These are phyloP conservation scores for Spodoptera littoralis DNA, from an alignment of 2,888 invertebrate genomes.

Conservation along the genomic window DNA sequence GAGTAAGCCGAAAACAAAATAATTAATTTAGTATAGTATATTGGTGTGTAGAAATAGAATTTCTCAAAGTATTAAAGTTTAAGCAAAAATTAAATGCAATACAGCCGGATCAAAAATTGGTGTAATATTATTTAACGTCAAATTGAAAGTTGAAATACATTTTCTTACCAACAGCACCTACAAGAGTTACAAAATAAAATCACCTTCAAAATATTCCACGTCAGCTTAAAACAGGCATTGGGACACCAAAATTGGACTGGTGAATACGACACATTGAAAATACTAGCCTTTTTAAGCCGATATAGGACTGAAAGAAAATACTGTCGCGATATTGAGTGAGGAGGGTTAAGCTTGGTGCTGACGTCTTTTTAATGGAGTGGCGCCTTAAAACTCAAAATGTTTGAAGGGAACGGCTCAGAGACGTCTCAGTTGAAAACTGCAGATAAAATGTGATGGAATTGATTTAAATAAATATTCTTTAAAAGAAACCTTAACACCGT, in stretches of 20 bases:
- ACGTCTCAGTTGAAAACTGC: background rate
- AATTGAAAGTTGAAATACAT: too few species aligned
- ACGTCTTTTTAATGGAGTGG: constrained; percentile 45
- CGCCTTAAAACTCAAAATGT: constrained; percentile 32
- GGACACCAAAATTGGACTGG: constrained; percentile 24
- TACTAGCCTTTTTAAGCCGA: constrained; percentile 29
- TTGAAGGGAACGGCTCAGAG: constrained; percentile 20
- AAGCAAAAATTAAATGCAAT: too few species aligned
- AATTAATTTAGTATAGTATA: too few species aligned
- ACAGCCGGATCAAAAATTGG: too few species aligned
- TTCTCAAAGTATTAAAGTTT: too few species aligned
- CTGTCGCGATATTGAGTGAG: constrained; percentile 44
- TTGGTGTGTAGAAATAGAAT: too few species aligned
- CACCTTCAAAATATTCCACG: constrained; percentile 23
- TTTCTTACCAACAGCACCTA: too few species aligned
- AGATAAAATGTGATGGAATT: background rate
- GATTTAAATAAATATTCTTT: constrained; percentile 2
- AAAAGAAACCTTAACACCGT: too few species aligned
- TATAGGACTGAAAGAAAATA: constrained; percentile 36
- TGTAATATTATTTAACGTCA: too few species aligned
- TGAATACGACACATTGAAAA: constrained; percentile 23
- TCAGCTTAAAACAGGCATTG: constrained; percentile 18
- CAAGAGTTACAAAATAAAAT: background rate
- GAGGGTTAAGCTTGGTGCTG: constrained; percentile 49
- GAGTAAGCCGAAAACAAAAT: too few species aligned